These are phyloP conservation scores for Heteronetta atricapilla DNA, from an alignment of 2,113 vertebrate species.

Conservation along the genomic window DNA sequence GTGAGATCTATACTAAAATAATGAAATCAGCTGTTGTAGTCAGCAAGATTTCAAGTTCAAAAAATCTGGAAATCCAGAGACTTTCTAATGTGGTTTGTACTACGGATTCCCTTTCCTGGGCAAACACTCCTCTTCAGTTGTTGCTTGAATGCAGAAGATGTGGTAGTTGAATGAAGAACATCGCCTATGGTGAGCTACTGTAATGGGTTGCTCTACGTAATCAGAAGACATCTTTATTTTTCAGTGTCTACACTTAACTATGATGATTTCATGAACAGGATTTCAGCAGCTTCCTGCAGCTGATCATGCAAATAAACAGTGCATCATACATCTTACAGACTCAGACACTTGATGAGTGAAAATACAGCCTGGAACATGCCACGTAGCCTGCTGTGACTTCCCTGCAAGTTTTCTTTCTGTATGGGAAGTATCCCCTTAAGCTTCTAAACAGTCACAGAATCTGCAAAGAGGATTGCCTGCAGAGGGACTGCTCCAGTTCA, in stretches of 20 bases:
- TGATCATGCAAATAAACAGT: background rate
- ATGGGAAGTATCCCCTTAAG: background rate
- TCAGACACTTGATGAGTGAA: background rate
- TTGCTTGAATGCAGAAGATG: background rate
- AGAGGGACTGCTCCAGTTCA: background rate
- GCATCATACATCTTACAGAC: background rate
- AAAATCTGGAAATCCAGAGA: background rate
- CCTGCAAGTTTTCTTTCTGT: background rate
- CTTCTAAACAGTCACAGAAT: background rate
- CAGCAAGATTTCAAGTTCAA: background rate
- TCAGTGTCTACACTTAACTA: background rate
- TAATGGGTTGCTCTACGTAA: background rate
- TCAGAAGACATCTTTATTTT: background rate
- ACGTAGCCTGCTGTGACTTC: background rate
- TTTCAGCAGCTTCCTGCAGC: background rate
- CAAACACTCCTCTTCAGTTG: background rate
- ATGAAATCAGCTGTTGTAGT: background rate
- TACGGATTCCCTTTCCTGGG: background rate
- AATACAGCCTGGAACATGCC: background rate
- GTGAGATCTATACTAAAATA: background rate
- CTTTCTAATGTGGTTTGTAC: background rate
- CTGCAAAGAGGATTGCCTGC: background rate
- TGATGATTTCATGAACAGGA: background rate
- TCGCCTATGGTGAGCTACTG: background rate
- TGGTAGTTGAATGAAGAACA: background rate